Base-by-base conservation (phyloP, 2,888 invertebrate species). In the Dicycla oo region DNA sequence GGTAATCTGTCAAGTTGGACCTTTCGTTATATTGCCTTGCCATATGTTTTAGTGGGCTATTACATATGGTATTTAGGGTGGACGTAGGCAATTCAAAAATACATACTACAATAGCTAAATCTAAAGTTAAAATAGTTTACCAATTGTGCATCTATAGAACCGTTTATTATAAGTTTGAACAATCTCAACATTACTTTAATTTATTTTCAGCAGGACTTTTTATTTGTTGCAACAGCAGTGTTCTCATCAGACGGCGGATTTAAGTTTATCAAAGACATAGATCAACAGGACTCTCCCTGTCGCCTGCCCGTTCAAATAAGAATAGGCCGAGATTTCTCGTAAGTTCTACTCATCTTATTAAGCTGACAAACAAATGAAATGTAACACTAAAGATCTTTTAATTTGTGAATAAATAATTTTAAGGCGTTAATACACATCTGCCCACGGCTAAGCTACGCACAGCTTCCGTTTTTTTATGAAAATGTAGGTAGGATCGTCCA, bases 281-380 rank as follows among this genome's bases (percentile, higher is more conserved):
- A 77, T 38, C 80, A 85, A 23, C 74, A 75, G 2, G 20, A 69
- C 3, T 76, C 77, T 3, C 74, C 77, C 0, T 94, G 94, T 70
- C 85, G 87, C 30, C 82, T 93, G 3, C 93, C 94, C 0, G 43
- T 92, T 1, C 68, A 84, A 54, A 88, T 94, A 69, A 89, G 61
- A 73, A 89, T 95, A 30, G 94, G 94, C 2, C 83, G 81, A n/a
- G 89, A 93, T 78, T 78, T 87, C 30, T 76, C 82, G 95, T 95
- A 87, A 92, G 94, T 92, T 34, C 18, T 20, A n/a, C 5, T 20
- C 0, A 23, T 13, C 51, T 43, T 63, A 11, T 15, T 15, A 6
- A 5, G 3, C 11, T 56, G 3, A 56, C 51, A 30, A 45, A 51
- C 8, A 49, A 54, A 23, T 8, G 2, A 38, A 57, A 57, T 26